Evolutionary conservation across 2,888 invertebrate genomes (phyloP), one percentile per base, ranked within the genome.

Genomic region (Sarcophaga caerulescens): DNA sequence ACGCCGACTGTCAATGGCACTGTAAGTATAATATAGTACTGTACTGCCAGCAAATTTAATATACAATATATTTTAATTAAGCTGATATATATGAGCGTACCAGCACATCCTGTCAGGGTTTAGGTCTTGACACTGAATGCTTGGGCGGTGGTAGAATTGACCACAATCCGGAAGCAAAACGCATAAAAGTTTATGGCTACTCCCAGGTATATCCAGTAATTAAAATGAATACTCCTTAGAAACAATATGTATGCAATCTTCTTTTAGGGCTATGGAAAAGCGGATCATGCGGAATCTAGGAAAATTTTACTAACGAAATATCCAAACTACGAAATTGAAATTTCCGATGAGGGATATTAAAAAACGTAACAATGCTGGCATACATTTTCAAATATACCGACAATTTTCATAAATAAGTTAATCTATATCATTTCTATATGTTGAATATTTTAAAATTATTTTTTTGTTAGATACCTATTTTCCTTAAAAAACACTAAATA

Each of bases 61-160:
- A 17, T 14, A 1, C 23, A 21, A 17, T 47, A 0, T 1, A 6
- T 60, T 44, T 25, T 23, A 0, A 52, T 82, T 45, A 84, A 96
- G 97, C 96, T 63, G 98, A 99, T 92, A 98, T 98, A 87, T 96
- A 96, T 90, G 97, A 97, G 66, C 94, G 95, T 88, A 94, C 94
- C 0, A 90, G 90, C 93, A 78, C 73, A 17, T 88, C 89, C 0
- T 90, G 91, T 17, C 88, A 92, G 68, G 90, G 90, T 19, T 88
- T 93, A 14, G 95, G 94, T 0, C 91, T 96, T 82, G 96, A 96
- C 84, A 95, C 96, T 86, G 96, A 98, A 90, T 98, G 98, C 88
- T 93, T 98, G 17, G 99, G 99, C 5, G 99, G 99, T 23, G 99
- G 99, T 17, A 95, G 98, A 90, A 99, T 99, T 90, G 95, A 96